Conservation (phyloP, 2,113 vertebrate species). For the Phaethon lepturus region DNA sequence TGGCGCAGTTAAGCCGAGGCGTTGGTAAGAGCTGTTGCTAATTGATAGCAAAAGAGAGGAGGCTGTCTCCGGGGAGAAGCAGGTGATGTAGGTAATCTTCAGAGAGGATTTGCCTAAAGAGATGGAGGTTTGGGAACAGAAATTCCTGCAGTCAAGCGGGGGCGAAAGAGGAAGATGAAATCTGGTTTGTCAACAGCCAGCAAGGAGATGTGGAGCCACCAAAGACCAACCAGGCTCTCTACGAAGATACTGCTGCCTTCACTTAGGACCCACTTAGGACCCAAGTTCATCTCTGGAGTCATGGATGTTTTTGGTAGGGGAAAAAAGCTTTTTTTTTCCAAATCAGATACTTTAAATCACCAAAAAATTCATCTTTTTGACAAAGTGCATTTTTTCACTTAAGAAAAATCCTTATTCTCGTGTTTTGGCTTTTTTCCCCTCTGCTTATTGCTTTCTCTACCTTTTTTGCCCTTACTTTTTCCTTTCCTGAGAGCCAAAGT, state of each 20-base stretch:
- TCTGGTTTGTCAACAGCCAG: constrained; percentile 4
- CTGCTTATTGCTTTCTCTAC: not conserved
- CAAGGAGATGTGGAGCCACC: not conserved
- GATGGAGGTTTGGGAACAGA: constrained; percentile 2
- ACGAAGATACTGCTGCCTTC: not conserved
- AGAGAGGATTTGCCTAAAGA: constrained; percentile 64
- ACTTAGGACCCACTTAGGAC: not conserved
- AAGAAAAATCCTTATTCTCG: not conserved
- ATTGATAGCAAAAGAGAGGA: constrained; percentile 46
- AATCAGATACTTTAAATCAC: not conserved
- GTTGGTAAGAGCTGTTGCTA: constrained; percentile 14
- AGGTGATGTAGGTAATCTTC: constrained; percentile 62
- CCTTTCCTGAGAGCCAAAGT: not conserved
- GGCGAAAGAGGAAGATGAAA: not conserved
- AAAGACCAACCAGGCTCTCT: not conserved
- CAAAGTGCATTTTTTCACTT: not conserved
- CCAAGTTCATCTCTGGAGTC: not conserved
- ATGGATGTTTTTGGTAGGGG: not conserved
- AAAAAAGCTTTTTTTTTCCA: not conserved
- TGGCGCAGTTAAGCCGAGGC: not conserved
- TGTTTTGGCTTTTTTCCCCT: rapidly evolving
- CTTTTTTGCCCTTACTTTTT: not conserved
- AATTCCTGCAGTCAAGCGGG: not conserved
- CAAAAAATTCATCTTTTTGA: rapidly evolving
- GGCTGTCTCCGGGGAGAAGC: constrained; percentile 31